Percentiles rank a stretch among this genome's conserved stretches.
phyloP scores from a whole-genome alignment of 2,888 invertebrate species.

The Hirudinaria manillensis region DNA sequence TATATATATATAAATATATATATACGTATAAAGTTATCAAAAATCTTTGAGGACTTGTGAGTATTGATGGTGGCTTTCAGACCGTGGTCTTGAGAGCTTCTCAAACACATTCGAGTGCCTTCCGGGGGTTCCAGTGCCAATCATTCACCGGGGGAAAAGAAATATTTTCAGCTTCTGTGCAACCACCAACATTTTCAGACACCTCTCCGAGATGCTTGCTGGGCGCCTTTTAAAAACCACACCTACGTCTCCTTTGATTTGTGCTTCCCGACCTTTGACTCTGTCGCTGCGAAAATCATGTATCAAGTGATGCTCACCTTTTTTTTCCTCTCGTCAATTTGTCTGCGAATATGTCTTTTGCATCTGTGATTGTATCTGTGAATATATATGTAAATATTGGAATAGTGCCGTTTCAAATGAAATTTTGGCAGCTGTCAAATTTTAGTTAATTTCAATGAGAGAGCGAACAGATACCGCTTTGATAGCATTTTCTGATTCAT shows the following conservation, averaged over 20 bases:
- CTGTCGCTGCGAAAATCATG: no score
- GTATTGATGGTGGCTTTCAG: neutral
- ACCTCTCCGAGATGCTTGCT: no score
- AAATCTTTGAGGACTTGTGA: neutral
- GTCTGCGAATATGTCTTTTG: no score
- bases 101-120: no score
- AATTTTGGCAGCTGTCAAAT: neutral
- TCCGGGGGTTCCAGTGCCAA: no score
- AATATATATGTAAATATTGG: constrained; percentile 9
- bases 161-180: no score
- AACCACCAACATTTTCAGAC: no score
- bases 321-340: neutral
- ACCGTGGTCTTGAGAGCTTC: neutral
- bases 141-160: no score
- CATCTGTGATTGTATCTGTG: constrained; percentile 11
- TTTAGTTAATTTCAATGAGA: neutral
- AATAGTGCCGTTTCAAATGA: neutral
- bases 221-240: no score
- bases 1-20: constrained; percentile 12
- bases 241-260: neutral
- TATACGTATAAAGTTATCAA: neutral
- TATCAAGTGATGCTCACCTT: neutral
- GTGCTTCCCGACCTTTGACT: neutral
- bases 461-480: neutral
- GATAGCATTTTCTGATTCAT: neutral